Evolutionary conservation across 2,888 invertebrate species (phyloP), one percentile per base, ranked within the genome.

Genomic region (Harpalus rubripes): DNA sequence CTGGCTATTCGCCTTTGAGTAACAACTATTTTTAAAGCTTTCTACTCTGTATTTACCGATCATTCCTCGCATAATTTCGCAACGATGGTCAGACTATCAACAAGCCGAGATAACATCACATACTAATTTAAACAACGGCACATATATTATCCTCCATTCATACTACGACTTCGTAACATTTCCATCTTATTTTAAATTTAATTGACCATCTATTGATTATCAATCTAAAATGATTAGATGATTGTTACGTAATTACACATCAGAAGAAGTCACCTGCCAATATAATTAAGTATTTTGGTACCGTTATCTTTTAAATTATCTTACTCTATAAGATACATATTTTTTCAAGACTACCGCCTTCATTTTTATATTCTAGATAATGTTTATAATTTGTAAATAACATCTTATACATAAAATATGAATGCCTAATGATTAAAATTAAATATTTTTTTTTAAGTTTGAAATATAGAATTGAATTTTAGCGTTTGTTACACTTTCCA

Each of bases 171-270:
- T 41, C 72, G 41, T 74, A 74, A 74, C 72, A 74, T 74, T 74
- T 74, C 72, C 72, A 74, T 74, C 72, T 74, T 74, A 74, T 74
- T 74, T 74, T 44, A 74, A 78, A 78, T 78, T 56, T 58, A 78
- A 78, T 58, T 59, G 78, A 58, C 59, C 78, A 58, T 78, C 82
- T 59, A 82, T 83, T 83, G 72, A 76, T 83, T 83, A 83, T 83
- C 74, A 83, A 83, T 59, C 74, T 58, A 63, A 83, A 83, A 74
- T 83, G 83, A 76, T 83, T 83, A 83, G 83, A 83, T 74, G 74
- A 83, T 83, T 83, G 83, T 83, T 83, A 39, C 39, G 15, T 83
- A 83, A 83, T 83, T 74, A 83, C 32, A 81, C 58, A 59, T 74
- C 74, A 74, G 41, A 44, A 74, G 72, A 41, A 76, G 83, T 83